These are phyloP conservation scores for Rhombomys opimus DNA, from an alignment of 2,113 vertebrate genomes.

Conservation along the genomic window DNA sequence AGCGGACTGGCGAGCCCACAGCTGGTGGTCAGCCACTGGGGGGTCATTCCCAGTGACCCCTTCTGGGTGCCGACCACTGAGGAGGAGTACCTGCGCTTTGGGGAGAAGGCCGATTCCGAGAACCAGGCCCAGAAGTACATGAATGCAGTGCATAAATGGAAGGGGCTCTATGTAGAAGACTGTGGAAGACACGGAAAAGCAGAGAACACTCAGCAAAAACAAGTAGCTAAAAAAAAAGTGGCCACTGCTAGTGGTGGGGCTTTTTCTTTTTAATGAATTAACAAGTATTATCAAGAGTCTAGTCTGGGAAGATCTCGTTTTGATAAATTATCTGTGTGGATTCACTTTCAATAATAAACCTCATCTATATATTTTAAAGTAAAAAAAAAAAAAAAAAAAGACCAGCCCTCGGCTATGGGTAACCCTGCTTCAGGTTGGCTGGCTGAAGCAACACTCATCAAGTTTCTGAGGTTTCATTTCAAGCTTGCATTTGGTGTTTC, in stretches of 20 bases:
- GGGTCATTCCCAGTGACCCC: conserved; percentile 95
- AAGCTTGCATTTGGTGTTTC: no score
- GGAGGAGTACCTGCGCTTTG: conserved; percentile 98
- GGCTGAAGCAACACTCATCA: no score
- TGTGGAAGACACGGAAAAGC: conserved; percentile 97
- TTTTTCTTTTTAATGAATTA: conserved; percentile 62
- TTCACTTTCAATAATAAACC: conserved; percentile 80
- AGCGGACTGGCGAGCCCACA: conserved; percentile 98
- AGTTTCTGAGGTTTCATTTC: no score
- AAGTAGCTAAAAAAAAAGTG: conserved; percentile 96
- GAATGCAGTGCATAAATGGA: conserved; percentile 94
- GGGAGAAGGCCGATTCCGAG: conserved; percentile 96
- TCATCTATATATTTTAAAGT: conserved; percentile 69
- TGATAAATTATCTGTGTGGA: background rate
- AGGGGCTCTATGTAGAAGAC: conserved; percentile 96
- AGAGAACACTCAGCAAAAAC: conserved; percentile 96
- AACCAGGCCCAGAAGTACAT: conserved; percentile 97
- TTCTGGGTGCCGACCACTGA: conserved; percentile 99
- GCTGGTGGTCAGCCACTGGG: conserved; percentile 99
- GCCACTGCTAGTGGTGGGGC: background rate
- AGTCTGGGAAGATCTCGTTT: conserved; percentile 48
- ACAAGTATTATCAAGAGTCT: conserved; percentile 41
- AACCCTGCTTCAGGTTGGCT: no score
- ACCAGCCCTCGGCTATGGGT: no score
- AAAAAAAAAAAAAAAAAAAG: no score